Base-by-base conservation (phyloP, 2,888 invertebrate species). In the Ariolimax columbianus region DNA sequence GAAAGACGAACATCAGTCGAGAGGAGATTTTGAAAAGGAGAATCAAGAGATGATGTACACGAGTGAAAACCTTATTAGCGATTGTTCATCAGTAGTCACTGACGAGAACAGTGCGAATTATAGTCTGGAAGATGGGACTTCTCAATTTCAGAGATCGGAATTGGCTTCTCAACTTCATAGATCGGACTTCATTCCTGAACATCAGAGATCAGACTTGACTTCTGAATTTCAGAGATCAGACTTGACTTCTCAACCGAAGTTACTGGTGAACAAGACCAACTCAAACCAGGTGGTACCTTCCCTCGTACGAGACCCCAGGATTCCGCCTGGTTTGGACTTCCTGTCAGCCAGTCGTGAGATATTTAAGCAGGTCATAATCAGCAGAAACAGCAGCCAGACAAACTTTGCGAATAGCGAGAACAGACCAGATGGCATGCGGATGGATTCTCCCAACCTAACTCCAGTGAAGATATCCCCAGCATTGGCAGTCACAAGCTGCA, bases 1-100 rank as follows among this genome's bases (percentile, higher is more conserved):
- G 66, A 72, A 77, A 33, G 84, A 82, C n/a, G 77, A 85, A 11
- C 77, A 86, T 38, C 72, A 59, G 17, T n/a, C 70, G n/a, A 72
- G 43, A 14, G 40, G 30, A n/a, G 55, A 51, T 4, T n/a, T 38
- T 36, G 26, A 47, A 30, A 2, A 19, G 0, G 47, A 63, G 47
- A 40, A 47, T 70, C 36, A 51, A 33, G 72, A 82, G 38, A 51
- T 11, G 38, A 23, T 73, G 17, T 19, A 43, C n/a, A 33, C 51
- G 23, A 1, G 68, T 40, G 23, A 68, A 23, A 68, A 23, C 26
- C 47, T 14, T 47, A 66, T 55, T 17, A 30, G 14, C 14, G 7
- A 19, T 4, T 11, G n/a, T 30, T 33, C 30, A 36, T 36, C 47
- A 11, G 11, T 36, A 1, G 33, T 36, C 17, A 55, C 77, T 73